Evolutionary conservation across 1,140 invertebrate genomes (phyloP), one percentile per base, ranked within the genome.

Genomic region (Melanaphis sacchari): DNA sequence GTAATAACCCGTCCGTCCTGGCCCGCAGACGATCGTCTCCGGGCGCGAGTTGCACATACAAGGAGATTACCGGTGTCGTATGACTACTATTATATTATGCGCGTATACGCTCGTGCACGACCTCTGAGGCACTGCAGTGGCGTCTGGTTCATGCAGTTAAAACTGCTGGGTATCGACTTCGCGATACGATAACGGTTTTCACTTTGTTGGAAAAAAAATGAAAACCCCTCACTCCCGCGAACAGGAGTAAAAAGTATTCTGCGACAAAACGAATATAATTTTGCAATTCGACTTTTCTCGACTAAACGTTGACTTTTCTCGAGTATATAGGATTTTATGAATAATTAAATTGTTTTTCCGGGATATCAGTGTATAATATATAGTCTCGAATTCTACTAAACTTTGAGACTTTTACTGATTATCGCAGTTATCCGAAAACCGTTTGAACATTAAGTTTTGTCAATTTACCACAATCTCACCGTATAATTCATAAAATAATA

Each of bases 11-110:
- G 87, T 89, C 46, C 87, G 43, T 6, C 8, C 31, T 2, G 41
- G n/a, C 31, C n/a, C n/a, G n/a, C n/a, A 31, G 85, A n/a, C 46
- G 18, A 26, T 9, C 85, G 41, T 46, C 18, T n/a, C 49, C 4
- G n/a, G n/a, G 18, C 31, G 36, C 59, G 59, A 66, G 59, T 41
- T 41, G 41, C 84, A 15, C 26, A 15, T 89, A 38, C 81, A 82
- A 91, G 90, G 26, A 91, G 90, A 91, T 91, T 91, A 91, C 46
- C 15, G 90, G 90, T 91, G 90, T 91, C 90, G 66, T 81, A 81
- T 91, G 90, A 91, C 66, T 22, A 38, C 24, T n/a, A 8, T 36
- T 88, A 15, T 49, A 36, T 24, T 49, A 36, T 52, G n/a, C 6
- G 6, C 26, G 36, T 40, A 59, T 49, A 66, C 15, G 31, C 11